Evolutionary conservation across 1,140 invertebrate species (phyloP).

Genomic region (Nymphalis io): DNA sequence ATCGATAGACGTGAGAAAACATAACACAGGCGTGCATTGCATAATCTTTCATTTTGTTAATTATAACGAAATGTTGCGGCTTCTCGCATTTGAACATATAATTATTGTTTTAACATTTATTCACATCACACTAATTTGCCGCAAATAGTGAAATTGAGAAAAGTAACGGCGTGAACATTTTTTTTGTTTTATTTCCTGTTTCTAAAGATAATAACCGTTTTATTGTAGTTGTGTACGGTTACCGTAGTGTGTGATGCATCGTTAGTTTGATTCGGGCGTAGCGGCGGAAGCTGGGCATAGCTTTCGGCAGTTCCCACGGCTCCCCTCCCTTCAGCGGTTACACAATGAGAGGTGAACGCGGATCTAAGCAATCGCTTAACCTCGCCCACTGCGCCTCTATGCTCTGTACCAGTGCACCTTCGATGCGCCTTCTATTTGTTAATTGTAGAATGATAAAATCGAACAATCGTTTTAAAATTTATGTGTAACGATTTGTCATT

Average conservation of each 20-base stretch:
- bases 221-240: constrained; percentile 59
- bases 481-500: constrained; percentile 3
- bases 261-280: constrained; percentile 71
- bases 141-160: constrained; percentile 21
- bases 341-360: constrained; percentile 79
- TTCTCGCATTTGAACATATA: neutral
- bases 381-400: constrained; percentile 74
- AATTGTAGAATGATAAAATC: constrained; percentile 19
- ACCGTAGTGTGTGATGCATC: constrained; percentile 67
- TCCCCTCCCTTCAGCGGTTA: constrained; percentile 60
- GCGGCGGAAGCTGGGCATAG: constrained; percentile 75
- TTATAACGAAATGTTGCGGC: neutral
- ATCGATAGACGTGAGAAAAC: constrained; percentile 12
- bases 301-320: constrained; percentile 79
- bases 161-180: constrained; percentile 42
- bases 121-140: neutral
- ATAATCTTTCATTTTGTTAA: constrained; percentile 11
- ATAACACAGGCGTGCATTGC: neutral
- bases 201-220: constrained; percentile 67
- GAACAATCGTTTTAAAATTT: neutral
- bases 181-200: constrained; percentile 61
- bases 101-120: neutral
- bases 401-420: constrained; percentile 49
- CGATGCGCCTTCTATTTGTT: constrained; percentile 43
- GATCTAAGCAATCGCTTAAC: constrained; percentile 80